Conservation (phyloP, 2,113 vertebrate genomes). For the Indri indri region DNA sequence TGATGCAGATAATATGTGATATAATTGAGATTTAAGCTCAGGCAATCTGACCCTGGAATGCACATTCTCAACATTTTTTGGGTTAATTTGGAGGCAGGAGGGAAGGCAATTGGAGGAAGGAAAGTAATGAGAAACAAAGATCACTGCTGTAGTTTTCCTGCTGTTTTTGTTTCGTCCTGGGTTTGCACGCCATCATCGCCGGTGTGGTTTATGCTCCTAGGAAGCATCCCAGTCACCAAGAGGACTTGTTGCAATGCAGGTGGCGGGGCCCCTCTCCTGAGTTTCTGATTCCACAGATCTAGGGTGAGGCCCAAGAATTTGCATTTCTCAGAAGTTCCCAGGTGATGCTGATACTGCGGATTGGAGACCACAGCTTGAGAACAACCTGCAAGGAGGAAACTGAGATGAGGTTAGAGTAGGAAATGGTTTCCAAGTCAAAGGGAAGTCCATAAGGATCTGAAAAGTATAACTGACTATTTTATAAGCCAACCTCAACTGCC, state of each 20-base stretch:
- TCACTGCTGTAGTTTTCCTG: rapidly evolving
- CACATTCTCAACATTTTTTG: background rate
- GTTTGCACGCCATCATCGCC: background rate
- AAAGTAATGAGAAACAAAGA: background rate
- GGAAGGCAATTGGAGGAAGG: background rate
- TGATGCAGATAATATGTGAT: background rate
- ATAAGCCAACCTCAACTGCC: background rate
- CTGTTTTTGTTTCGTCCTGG: background rate
- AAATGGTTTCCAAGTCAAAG: background rate
- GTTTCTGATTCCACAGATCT: background rate
- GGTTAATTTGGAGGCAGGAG: background rate
- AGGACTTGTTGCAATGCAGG: background rate
- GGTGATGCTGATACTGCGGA: background rate
- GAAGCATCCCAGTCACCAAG: rapidly evolving
- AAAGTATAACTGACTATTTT: background rate
- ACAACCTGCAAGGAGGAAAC: background rate
- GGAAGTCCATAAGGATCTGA: background rate
- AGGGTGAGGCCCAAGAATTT: background rate
- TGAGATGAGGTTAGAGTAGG: background rate
- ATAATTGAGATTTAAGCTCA: background rate
- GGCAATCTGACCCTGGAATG: background rate
- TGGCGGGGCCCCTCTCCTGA: too few species aligned
- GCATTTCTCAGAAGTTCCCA: background rate
- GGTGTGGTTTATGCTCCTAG: too few species aligned
- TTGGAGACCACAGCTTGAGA: background rate